Percentiles rank a stretch among this genome's conserved stretches.
Conservation (phyloP, 1,140 invertebrate species). For the Uloborus diversus region DNA sequence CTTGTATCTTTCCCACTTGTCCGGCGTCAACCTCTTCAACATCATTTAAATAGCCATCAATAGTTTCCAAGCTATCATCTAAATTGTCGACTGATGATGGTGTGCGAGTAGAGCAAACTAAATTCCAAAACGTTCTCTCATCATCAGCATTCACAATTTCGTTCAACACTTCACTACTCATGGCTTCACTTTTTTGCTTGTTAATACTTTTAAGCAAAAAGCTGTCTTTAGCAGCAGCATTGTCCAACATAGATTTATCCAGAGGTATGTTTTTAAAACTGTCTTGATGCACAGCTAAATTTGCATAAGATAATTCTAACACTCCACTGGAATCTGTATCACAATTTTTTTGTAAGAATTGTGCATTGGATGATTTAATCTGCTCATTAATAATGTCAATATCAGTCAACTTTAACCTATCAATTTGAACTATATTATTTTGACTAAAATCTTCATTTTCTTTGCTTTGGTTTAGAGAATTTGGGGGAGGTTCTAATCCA, state of each 20-base stretch:
- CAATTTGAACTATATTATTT: not conserved
- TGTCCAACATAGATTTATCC: not conserved
- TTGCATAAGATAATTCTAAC: conserved; percentile 29
- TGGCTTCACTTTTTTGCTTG: not conserved
- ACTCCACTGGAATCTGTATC: not conserved
- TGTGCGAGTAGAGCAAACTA: conserved; percentile 36
- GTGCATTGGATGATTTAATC: not conserved
- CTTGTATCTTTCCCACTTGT: conserved; percentile 3
- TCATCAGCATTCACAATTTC: conserved; percentile 44
- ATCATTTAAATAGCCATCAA: conserved; percentile 41
- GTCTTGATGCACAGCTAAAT: conserved; percentile 40
- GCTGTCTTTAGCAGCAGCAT: not conserved
- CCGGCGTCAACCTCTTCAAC: not conserved
- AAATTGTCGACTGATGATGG: conserved; percentile 11
- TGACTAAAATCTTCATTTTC: conserved; percentile 9
- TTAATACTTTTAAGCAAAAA: not conserved
- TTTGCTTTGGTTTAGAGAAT: conserved; percentile 35
- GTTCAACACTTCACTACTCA: conserved; percentile 18
- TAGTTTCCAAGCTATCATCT: conserved; percentile 40
- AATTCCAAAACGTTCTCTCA: conserved; percentile 50
- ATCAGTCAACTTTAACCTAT: conserved; percentile 1
- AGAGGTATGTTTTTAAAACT: conserved; percentile 7
- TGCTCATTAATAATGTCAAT: not conserved
- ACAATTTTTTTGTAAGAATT: conserved; percentile 14
- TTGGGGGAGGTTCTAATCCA: conserved; percentile 69